These are phyloP conservation scores for Eurytemora carolleeae DNA, from an alignment of 1,140 invertebrate genomes.

Conservation along the genomic window DNA sequence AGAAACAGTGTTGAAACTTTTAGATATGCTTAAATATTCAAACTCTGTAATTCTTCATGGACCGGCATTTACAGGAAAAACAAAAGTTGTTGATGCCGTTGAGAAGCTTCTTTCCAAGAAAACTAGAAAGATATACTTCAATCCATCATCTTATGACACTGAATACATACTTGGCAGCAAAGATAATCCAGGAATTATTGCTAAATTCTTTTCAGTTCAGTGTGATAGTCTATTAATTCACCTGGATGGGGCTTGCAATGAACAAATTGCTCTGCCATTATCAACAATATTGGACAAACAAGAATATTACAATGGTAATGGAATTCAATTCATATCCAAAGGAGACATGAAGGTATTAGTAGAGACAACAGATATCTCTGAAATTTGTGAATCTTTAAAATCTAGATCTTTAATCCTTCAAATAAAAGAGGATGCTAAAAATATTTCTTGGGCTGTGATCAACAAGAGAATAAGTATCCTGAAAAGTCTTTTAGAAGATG, in stretches of 20 bases:
- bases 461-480: too few relatives aligned
- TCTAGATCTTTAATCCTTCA: background rate
- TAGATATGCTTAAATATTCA: background rate
- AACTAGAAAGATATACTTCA: background rate
- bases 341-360: background rate
- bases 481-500: too few relatives aligned
- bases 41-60: background rate
- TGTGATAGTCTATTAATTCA: background rate
- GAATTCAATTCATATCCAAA: background rate
- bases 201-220: background rate
- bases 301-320: background rate
- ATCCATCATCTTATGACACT: background rate
- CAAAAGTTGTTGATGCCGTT: background rate
- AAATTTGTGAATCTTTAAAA: background rate
- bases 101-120: background rate
- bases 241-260: background rate
- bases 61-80: background rate
- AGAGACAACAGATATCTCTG: background rate
- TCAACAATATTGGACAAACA: background rate
- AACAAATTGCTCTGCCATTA: background rate
- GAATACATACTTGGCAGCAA: background rate
- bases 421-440: too few relatives aligned
- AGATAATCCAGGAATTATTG: background rate
- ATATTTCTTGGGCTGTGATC: too few relatives aligned
- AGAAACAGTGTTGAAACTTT: background rate